phyloP scores from a whole-genome alignment of 2,113 vertebrate genomes.

The Glaucomys volans region DNA sequence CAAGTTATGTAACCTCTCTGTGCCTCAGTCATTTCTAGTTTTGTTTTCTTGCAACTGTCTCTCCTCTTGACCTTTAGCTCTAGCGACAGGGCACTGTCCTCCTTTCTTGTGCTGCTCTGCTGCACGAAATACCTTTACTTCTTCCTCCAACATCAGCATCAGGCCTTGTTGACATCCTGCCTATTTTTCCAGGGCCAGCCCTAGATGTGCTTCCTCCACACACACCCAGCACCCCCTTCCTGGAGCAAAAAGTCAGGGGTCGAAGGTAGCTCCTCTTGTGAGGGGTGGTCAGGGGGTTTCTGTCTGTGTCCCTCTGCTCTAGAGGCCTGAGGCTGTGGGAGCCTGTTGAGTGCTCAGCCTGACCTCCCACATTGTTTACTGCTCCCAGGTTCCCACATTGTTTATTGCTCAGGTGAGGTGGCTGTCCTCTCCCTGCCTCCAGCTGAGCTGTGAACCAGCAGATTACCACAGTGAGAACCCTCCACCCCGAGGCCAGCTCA shows the following conservation, averaged over 20 bases:
- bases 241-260: not conserved
- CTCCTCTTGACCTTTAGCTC: not conserved
- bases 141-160: not conserved
- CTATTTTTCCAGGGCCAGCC: not conserved
- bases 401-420: slow-evolving; percentile 40
- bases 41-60: not conserved
- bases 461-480: not conserved
- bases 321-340: not conserved
- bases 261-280: not conserved
- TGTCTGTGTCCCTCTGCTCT: not conserved
- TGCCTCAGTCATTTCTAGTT: not conserved
- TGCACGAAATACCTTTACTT: not conserved
- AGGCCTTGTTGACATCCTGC: no score
- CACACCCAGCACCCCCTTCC: rapidly evolving
- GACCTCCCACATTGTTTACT: not conserved
- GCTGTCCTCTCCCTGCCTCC: not conserved
- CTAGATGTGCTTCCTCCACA: not conserved
- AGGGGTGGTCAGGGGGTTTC: not conserved
- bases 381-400: not conserved
- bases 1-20: not conserved
- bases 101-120: not conserved
- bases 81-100: not conserved
- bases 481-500: not conserved
- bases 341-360: not conserved
- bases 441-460: slow-evolving; percentile 9